A percentile compares a stretch with the other conserved stretches of the same genome.
These are phyloP conservation scores for Stramonita haemastoma DNA, from an alignment of 2,888 invertebrate species.

Conservation along the genomic window DNA sequence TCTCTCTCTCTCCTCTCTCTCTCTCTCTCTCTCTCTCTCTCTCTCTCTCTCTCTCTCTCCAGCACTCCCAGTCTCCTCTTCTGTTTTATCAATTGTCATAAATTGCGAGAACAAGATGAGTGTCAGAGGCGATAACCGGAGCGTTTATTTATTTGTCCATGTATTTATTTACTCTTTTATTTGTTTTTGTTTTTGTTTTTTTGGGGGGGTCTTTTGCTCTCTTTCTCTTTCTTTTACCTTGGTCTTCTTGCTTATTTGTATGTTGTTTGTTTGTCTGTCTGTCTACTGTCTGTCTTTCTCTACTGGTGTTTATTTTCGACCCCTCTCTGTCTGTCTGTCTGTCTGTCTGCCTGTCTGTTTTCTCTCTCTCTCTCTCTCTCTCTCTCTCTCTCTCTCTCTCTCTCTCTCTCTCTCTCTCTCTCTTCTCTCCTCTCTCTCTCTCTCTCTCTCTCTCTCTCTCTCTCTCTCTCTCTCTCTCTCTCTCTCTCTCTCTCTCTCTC, in stretches of 20 bases:
- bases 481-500: constrained; percentile 12
- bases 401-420: not conserved
- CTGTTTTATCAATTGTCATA: too few relatives aligned
- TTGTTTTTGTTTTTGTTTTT: not conserved
- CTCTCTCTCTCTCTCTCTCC: constrained; percentile 2
- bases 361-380: not conserved
- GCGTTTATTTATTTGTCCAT: not conserved
- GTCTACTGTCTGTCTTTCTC: not conserved
- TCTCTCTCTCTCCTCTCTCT: not conserved
- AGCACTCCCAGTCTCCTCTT: not conserved
- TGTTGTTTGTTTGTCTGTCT: not conserved
- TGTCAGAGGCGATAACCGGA: too few relatives aligned
- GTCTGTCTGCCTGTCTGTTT: not conserved
- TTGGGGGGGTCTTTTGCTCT: not conserved
- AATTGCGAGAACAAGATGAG: too few relatives aligned
- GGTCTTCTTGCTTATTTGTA: not conserved
- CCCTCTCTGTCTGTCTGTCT: not conserved
- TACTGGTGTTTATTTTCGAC: not conserved
- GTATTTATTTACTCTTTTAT: constrained; percentile 9
- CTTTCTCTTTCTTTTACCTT: not conserved
- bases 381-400: not conserved
- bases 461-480: constrained; percentile 16
- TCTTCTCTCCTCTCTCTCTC: not conserved
- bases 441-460: not conserved
- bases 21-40: constrained; percentile 18